Evolutionary conservation across 2,113 vertebrate genomes (phyloP).

Genomic region (Xyrauchen texanus): DNA sequence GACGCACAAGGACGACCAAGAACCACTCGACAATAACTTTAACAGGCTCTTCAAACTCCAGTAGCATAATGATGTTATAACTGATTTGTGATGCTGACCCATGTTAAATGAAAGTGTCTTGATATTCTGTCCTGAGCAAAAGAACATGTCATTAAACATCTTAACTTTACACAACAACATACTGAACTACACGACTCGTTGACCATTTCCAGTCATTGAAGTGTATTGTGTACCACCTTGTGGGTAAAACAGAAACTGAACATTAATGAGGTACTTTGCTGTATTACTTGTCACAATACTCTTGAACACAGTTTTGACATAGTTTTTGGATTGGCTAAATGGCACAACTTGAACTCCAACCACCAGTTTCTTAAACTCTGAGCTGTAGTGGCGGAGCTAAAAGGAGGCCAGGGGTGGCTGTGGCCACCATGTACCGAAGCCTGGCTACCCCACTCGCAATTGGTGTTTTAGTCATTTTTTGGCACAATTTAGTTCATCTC

Average conservation of each 20-base stretch:
- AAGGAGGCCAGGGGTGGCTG: too few species aligned
- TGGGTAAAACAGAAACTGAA: slow-evolving; percentile 18
- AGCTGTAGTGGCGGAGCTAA: too few species aligned
- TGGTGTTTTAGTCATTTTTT: too few species aligned
- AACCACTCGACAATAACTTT: slow-evolving; percentile 9
- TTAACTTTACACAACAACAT: neutral
- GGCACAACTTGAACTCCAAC: too few species aligned
- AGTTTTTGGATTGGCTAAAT: too few species aligned
- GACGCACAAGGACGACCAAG: slow-evolving; percentile 28
- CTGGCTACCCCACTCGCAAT: too few species aligned
- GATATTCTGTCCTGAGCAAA: neutral
- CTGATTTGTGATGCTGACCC: slow-evolving; percentile 3
- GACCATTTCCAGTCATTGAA: neutral
- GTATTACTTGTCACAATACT: neutral
- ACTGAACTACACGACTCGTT: too few species aligned
- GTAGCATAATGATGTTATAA: neutral
- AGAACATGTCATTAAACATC: neutral
- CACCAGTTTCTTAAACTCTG: too few species aligned
- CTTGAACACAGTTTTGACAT: too few species aligned
- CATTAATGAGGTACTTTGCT: neutral
- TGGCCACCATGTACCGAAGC: too few species aligned
- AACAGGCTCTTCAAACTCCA: slow-evolving; percentile 11
- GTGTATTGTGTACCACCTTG: slow-evolving; percentile 37
- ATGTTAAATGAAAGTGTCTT: neutral
- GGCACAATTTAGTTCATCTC: too few species aligned